A percentile compares a stretch with the other conserved stretches of the same genome.
phyloP scores from a whole-genome alignment of 2,888 invertebrate genomes.

The Chrysina gloriosa region DNA sequence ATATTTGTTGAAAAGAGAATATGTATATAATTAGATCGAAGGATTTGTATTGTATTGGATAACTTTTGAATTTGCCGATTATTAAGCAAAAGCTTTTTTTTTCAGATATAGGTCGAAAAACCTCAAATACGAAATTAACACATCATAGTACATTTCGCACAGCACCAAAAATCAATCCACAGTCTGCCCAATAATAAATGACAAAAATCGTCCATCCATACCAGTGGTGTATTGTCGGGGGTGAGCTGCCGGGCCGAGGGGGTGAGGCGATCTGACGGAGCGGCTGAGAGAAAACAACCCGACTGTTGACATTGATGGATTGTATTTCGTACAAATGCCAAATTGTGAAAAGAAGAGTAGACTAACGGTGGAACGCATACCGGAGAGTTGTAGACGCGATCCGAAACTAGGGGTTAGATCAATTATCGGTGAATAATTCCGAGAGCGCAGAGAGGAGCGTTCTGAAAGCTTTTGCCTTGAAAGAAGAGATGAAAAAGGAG shows the following conservation, averaged over 20 bases:
- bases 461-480: constrained; percentile 34
- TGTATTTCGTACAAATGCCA: constrained; percentile 68
- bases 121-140: constrained; percentile 60
- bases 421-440: constrained; percentile 58
- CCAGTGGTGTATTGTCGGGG: constrained; percentile 65
- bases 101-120: constrained; percentile 38
- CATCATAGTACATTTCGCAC: constrained; percentile 61
- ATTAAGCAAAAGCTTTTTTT: too few relatives aligned
- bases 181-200: constrained; percentile 65
- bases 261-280: constrained; percentile 54
- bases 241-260: constrained; percentile 53
- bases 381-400: constrained; percentile 60
- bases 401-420: constrained; percentile 60
- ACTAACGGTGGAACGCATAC: constrained; percentile 61
- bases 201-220: constrained; percentile 67
- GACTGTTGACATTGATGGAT: constrained; percentile 68
- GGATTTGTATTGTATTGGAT: too few relatives aligned
- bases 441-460: constrained; percentile 31
- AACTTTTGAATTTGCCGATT: too few relatives aligned
- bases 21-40: too few relatives aligned
- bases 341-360: constrained; percentile 67
- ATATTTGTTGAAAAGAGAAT: too few relatives aligned
- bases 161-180: constrained; percentile 63
- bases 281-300: constrained; percentile 66
- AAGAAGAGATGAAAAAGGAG: constrained; percentile 16